A percentile compares a stretch with the other conserved stretches of the same genome.
phyloP scores from a whole-genome alignment of 2,888 invertebrate species.

The Cryptus armator region DNA sequence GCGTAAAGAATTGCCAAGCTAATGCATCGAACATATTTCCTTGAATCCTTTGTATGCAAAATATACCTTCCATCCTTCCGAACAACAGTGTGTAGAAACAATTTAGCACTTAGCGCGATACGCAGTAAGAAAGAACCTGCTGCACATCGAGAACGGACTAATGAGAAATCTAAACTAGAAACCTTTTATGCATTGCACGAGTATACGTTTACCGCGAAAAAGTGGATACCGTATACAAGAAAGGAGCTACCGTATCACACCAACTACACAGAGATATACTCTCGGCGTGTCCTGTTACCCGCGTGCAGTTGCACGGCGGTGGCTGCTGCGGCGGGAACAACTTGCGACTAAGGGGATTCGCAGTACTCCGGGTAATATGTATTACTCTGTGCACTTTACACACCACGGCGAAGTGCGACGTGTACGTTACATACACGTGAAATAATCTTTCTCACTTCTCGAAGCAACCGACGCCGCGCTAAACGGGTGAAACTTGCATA shows the following conservation, averaged over 20 bases:
- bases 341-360: conserved; percentile 9
- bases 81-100: neutral
- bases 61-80: neutral
- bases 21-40: too few species aligned
- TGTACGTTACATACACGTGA: neutral
- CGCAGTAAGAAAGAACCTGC: conserved; percentile 14
- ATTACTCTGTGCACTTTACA: conserved; percentile 1
- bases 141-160: conserved; percentile 7
- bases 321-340: neutral
- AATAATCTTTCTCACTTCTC: conserved; percentile 13
- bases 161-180: conserved; percentile 51
- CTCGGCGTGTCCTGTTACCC: conserved; percentile 60
- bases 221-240: conserved; percentile 8
- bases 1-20: too few species aligned
- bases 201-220: conserved; percentile 47
- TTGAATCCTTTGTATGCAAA: too few species aligned
- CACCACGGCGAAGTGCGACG: neutral
- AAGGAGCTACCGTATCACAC: conserved; percentile 49
- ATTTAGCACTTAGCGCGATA: conserved; percentile 5
- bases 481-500: conserved; percentile 21
- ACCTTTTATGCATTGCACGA: conserved; percentile 10
- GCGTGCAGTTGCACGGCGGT: conserved; percentile 20
- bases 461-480: conserved; percentile 20
- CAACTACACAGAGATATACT: conserved; percentile 22
- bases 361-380: conserved; percentile 28